A percentile compares a stretch with the other conserved stretches of the same genome.
phyloP scores from a whole-genome alignment of 2,113 vertebrate species.

The Mesocricetus auratus region DNA sequence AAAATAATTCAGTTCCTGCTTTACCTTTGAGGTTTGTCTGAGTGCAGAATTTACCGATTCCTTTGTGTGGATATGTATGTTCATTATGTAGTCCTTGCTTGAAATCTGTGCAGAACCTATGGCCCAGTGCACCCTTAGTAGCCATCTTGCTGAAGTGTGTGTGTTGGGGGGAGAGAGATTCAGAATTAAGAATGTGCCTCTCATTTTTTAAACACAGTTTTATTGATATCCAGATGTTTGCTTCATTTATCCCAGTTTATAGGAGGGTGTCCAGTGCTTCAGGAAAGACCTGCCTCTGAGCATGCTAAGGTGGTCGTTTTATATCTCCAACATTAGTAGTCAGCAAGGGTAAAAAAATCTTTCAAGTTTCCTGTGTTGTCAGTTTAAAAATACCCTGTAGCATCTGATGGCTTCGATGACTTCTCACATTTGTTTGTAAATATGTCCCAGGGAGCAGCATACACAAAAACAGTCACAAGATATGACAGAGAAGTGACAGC shows the following conservation, averaged over 20 bases:
- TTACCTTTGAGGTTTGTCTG: neutral
- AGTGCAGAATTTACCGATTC: neutral
- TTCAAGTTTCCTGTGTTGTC: neutral
- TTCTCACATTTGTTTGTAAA: neutral
- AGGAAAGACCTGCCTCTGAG: neutral
- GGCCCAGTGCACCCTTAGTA: rapidly evolving
- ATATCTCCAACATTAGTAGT: neutral
- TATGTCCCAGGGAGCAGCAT: neutral
- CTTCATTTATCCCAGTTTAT: neutral
- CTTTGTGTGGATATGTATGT: neutral
- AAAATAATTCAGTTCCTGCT: neutral
- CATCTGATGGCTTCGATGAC: neutral
- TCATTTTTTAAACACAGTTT: neutral
- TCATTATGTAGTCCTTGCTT: neutral
- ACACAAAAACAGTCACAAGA: neutral
- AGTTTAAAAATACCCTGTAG: conserved; percentile 29
- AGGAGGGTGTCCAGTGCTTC: neutral
- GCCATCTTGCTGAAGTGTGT: neutral
- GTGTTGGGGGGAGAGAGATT: neutral
- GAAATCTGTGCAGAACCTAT: neutral
- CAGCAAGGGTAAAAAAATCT: neutral
- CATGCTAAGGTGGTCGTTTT: neutral
- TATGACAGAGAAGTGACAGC: neutral
- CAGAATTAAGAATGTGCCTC: neutral
- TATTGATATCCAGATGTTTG: neutral